Percentiles rank a stretch among this genome's conserved stretches.
Evolutionary conservation across 2,113 vertebrate genomes (phyloP).

Genomic region (Crypturellus undulatus): DNA sequence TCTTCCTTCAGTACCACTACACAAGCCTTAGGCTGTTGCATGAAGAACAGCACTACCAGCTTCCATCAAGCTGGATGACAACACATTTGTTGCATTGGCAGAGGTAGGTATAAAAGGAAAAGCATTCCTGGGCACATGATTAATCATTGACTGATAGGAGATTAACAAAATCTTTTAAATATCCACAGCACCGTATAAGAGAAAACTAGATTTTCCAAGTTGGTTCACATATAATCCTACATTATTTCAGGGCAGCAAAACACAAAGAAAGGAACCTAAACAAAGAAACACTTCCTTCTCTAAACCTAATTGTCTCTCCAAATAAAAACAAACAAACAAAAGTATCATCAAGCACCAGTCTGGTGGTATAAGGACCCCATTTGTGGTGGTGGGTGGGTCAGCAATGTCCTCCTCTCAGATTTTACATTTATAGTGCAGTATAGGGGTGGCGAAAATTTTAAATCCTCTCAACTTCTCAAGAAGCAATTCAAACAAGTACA

Average conservation of each 20-base stretch:
- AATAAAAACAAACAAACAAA: neutral
- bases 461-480: neutral
- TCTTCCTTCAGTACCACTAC: neutral
- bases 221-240: neutral
- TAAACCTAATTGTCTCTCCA: neutral
- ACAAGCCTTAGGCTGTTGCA: neutral
- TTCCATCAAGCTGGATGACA: neutral
- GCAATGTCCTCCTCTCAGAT: neutral
- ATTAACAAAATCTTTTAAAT: neutral
- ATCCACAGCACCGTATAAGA: accelerated
- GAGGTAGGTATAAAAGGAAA: neutral
- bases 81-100: neutral
- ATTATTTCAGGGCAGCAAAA: neutral
- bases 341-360: neutral
- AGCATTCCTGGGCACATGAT: neutral
- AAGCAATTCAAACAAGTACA: neutral
- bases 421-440: neutral
- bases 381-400: neutral
- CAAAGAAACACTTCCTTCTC: neutral
- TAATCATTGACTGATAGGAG: neutral
- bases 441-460: neutral
- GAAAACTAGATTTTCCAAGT: neutral
- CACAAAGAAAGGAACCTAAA: neutral
- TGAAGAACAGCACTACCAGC: neutral
- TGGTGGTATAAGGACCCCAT: neutral